A percentile compares a stretch with the other conserved stretches of the same genome.
Evolutionary conservation across 1,140 invertebrate species (phyloP).

Genomic region (Calephelis virginiensis): DNA sequence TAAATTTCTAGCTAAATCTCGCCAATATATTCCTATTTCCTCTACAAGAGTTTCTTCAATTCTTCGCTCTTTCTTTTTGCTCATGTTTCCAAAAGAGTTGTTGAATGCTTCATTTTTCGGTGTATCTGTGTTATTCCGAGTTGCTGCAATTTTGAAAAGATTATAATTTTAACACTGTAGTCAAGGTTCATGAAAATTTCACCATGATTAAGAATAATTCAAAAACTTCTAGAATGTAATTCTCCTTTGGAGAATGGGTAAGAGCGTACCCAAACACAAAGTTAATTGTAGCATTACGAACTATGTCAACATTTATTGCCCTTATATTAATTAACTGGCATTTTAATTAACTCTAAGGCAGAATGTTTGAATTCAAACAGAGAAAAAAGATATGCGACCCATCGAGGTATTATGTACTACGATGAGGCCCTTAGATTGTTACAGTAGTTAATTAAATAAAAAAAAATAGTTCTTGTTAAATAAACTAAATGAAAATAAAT

Average conservation of each 20-base stretch:
- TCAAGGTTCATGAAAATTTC: no score
- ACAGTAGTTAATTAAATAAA: conserved; percentile 4
- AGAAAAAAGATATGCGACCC: conserved; percentile 1
- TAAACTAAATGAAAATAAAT: not conserved
- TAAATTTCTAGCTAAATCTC: conserved; percentile 76
- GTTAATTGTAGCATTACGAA: conserved; percentile 13
- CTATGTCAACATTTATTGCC: not conserved
- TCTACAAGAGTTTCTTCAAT: conserved; percentile 55
- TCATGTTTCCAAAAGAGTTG: conserved; percentile 33
- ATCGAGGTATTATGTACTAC: not conserved
- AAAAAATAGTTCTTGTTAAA: conserved; percentile 1
- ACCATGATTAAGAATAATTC: no score
- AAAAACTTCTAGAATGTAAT: no score
- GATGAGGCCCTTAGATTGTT: not conserved
- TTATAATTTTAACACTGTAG: no score
- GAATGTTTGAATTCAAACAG: not conserved
- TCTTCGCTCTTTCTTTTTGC: conserved; percentile 45
- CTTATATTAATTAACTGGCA: not conserved
- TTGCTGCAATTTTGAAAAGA: not conserved
- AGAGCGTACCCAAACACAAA: no score
- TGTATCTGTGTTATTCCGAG: not conserved
- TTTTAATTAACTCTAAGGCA: conserved; percentile 5
- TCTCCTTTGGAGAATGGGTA: no score
- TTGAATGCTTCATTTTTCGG: not conserved
- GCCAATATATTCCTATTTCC: conserved; percentile 78